Conservation (phyloP, 2,888 invertebrate species). For the Mantis religiosa region DNA sequence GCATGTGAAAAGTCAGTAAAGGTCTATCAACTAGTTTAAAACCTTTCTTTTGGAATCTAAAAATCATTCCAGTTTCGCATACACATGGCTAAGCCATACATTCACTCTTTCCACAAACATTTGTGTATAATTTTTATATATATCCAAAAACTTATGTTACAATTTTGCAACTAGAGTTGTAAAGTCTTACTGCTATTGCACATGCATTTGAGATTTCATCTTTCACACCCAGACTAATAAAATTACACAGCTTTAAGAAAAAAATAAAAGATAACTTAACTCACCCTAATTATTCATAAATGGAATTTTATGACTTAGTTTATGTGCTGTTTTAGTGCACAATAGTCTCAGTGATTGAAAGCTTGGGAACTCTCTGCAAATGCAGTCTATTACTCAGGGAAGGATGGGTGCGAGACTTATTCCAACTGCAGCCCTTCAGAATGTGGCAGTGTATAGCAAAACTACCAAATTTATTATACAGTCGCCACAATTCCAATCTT, state of each 20-base stretch:
- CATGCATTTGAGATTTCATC: neutral
- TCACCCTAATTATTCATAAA: neutral
- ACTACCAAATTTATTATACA: neutral
- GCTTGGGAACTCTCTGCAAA: no score
- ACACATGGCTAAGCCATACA: neutral
- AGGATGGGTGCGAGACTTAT: neutral
- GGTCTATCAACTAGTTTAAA: neutral
- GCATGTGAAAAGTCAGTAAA: neutral
- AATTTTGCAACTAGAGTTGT: no score
- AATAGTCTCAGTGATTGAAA: neutral
- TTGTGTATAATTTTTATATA: neutral
- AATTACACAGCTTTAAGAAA: neutral
- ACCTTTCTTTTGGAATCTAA: neutral
- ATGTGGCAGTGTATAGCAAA: neutral
- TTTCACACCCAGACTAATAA: neutral
- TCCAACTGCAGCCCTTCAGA: neutral
- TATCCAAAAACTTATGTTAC: neutral
- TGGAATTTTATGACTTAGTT: neutral
- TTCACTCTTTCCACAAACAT: neutral
- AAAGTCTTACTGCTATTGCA: neutral
- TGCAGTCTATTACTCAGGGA: no score
- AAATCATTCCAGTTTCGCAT: neutral
- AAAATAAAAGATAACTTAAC: neutral
- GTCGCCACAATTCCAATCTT: no score
- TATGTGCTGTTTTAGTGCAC: neutral